Conservation (phyloP, 2,797 vertebrate species). For the Malurus splendens region DNA sequence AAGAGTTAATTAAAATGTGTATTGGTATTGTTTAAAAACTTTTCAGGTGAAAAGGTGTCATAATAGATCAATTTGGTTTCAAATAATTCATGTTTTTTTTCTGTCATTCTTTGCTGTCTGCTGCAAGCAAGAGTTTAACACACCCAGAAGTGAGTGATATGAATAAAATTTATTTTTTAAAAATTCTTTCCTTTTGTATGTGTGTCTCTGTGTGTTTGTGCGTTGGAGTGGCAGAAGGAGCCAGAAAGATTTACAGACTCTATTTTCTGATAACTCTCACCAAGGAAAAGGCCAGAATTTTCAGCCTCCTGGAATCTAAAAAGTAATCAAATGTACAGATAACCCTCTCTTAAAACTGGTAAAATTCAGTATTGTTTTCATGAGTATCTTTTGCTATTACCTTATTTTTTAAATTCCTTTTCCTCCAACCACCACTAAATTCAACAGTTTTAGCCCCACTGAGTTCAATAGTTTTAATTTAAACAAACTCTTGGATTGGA, state of each 20-base stretch:
- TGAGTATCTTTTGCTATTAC: background rate
- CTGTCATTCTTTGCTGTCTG: background rate
- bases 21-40: background rate
- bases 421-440: accelerated
- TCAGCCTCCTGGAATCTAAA: background rate
- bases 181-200: background rate
- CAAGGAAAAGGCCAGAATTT: background rate
- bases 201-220: background rate
- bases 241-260: background rate
- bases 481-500: background rate
- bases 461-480: background rate
- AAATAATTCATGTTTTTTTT: accelerated
- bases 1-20: background rate
- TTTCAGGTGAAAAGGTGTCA: background rate
- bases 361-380: background rate
- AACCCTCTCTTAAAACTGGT: background rate
- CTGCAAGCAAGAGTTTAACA: background rate
- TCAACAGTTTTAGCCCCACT: background rate
- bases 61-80: background rate
- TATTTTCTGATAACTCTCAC: background rate
- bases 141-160: background rate
- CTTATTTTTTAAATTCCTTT: accelerated
- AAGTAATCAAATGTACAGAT: background rate
- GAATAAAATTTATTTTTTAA: background rate
- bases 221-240: background rate